A percentile compares a stretch with the other conserved stretches of the same genome.
These are phyloP conservation scores for Columba livia DNA, from an alignment of 2,113 vertebrate genomes.

Conservation along the genomic window DNA sequence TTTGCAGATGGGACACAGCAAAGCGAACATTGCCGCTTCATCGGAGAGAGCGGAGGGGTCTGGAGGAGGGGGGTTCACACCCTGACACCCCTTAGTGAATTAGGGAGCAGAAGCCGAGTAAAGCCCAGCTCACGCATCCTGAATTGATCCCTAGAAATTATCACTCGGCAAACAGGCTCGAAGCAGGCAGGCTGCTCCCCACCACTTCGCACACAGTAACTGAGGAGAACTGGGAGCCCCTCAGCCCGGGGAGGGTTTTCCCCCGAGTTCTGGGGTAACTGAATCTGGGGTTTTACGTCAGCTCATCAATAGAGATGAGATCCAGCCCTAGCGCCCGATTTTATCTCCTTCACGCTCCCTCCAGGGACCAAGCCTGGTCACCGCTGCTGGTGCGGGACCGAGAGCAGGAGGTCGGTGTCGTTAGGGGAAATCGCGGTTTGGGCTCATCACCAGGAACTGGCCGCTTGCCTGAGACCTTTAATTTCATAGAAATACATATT, in stretches of 20 bases:
- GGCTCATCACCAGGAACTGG: rapidly evolving
- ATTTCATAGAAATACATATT: rapidly evolving
- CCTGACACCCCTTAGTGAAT: not conserved
- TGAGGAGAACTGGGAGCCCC: not conserved
- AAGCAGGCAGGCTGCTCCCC: not conserved
- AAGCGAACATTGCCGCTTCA: not conserved
- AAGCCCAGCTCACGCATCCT: rapidly evolving
- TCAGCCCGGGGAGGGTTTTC: not conserved
- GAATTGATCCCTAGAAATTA: not conserved
- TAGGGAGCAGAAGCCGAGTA: rapidly evolving
- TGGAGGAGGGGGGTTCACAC: no score
- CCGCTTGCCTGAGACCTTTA: rapidly evolving
- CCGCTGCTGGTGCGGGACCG: not conserved
- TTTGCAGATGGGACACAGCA: not conserved
- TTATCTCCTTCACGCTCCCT: not conserved
- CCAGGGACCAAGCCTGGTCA: not conserved
- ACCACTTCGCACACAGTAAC: not conserved
- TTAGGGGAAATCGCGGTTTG: not conserved
- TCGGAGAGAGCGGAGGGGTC: not conserved
- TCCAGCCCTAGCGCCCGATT: not conserved
- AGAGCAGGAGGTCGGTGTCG: not conserved
- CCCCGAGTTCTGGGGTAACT: not conserved
- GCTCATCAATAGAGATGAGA: constrained; percentile 21
- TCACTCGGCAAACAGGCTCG: not conserved
- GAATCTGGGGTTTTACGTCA: not conserved